phyloP scores from a whole-genome alignment of 1,140 invertebrate genomes.

The Trichoplusia ni region DNA sequence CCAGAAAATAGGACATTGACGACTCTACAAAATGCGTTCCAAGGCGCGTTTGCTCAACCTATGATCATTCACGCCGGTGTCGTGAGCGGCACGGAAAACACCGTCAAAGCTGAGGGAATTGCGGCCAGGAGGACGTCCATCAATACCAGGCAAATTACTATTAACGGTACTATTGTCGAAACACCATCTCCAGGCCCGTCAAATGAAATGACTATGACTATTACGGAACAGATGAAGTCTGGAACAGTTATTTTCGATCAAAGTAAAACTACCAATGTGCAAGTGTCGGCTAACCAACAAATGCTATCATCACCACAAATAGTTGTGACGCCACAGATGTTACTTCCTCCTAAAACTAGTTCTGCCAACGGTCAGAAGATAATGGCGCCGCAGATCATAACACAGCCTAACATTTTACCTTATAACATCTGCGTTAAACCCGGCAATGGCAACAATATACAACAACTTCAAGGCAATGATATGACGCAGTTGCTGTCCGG shows the following conservation, averaged over 20 bases:
- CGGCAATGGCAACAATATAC: constrained; percentile 70
- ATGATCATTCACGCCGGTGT: constrained; percentile 78
- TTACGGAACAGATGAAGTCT: constrained; percentile 78
- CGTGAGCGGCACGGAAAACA: constrained; percentile 72
- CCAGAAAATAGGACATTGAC: constrained; percentile 79
- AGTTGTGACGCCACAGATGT: constrained; percentile 77
- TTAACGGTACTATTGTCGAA: constrained; percentile 80
- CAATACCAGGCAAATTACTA: constrained; percentile 80
- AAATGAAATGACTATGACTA: constrained; percentile 78
- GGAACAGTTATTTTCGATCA: constrained; percentile 76
- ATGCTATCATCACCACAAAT: constrained; percentile 78
- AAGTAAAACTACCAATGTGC: constrained; percentile 72
- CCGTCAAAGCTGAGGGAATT: constrained; percentile 75
- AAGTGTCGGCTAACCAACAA: constrained; percentile 73
- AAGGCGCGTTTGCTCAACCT: constrained; percentile 75
- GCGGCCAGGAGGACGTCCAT: constrained; percentile 76
- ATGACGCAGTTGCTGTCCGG: constrained; percentile 75
- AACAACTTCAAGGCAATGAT: constrained; percentile 74
- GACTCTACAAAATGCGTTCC: constrained; percentile 79
- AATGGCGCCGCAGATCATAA: constrained; percentile 72
- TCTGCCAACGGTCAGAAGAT: constrained; percentile 68
- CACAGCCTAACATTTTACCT: constrained; percentile 72
- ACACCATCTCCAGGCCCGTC: constrained; percentile 78
- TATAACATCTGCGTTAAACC: constrained; percentile 81
- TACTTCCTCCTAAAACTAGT: constrained; percentile 75